Base-by-base conservation (phyloP, 1,140 invertebrate genomes). In the Drosophila bocki region DNA sequence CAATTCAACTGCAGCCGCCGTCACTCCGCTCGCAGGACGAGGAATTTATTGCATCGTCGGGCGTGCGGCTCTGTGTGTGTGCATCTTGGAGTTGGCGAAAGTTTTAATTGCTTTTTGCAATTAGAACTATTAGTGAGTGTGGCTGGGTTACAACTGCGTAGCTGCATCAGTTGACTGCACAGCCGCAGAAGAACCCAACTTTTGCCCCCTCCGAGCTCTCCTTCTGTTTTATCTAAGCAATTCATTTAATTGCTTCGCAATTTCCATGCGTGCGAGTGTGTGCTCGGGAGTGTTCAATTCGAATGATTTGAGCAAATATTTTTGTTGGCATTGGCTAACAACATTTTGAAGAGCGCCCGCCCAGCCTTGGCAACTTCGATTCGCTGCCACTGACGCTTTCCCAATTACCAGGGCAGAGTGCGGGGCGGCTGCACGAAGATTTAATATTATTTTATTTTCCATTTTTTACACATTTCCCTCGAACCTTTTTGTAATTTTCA, bases 51-150 rank as follows among this genome's bases (percentile, higher is more conserved):
- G 32, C 39, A 50, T 35, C 71, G 42, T 39, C 47, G 29, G 26
- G 42, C n/a, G 35, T 39, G 37, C 17, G 26, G 9, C 17, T 53
- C 48, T 48, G 58, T 50, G 59, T 78, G 60, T 88, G 70, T 74
- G 78, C 81, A 81, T 90, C 84, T 88, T 88, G 81, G 63, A 90
- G 85, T 77, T 70, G 67, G 81, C 63, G 78, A 90, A 90, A 90
- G 85, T 90, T 90, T 90, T 90, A 90, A 90, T 90, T 90, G 85
- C 85, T 90, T 90, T 90, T 90, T 90, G 85, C 85, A 90, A 90
- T 90, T 90, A 90, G 85, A 90, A 90, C 85, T 90, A 90, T 90
- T 90, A 90, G 86, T 88, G 84, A 88, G 78, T 88, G 80, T 68
- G 70, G 74, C 72, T 82, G 65, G 69, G 71, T 88, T 90, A 90